Evolutionary conservation across 1,140 invertebrate genomes (phyloP).

Genomic region (Colletes latitarsis): DNA sequence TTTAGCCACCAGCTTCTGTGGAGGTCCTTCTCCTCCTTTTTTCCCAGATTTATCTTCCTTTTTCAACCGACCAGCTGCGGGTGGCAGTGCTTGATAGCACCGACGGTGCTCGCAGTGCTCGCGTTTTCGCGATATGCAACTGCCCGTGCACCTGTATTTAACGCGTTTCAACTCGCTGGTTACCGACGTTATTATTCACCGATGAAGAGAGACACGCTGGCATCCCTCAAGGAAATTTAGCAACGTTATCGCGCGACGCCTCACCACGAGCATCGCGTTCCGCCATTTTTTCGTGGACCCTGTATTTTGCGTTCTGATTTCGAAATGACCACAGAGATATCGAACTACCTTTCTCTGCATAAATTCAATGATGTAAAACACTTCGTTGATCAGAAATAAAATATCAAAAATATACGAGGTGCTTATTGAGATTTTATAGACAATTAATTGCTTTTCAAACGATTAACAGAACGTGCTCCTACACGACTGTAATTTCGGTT

Average conservation of each 20-base stretch:
- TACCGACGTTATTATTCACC: conserved; percentile 17
- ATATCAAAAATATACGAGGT: no score
- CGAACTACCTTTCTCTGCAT: no score
- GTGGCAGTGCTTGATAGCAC: conserved; percentile 55
- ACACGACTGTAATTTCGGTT: no score
- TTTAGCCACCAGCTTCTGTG: conserved; percentile 45
- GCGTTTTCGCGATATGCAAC: conserved; percentile 57
- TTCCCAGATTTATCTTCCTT: conserved; percentile 54
- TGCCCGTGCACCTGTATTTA: conserved; percentile 55
- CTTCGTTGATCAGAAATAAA: no score
- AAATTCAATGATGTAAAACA: no score
- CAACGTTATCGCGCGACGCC: neutral
- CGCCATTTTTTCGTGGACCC: neutral
- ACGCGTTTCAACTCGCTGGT: conserved; percentile 39
- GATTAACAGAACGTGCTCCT: no score
- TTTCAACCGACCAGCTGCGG: conserved; percentile 28
- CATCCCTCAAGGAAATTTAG: conserved; percentile 1
- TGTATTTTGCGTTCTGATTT: neutral
- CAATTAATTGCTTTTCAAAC: no score
- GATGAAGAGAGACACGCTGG: conserved; percentile 9
- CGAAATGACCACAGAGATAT: no score
- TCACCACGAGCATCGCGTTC: neutral
- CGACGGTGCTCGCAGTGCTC: conserved; percentile 17
- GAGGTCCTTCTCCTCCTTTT: conserved; percentile 37
- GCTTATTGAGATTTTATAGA: no score